Evolutionary conservation across 2,113 vertebrate species (phyloP).

Genomic region (Meleagris gallopavo): DNA sequence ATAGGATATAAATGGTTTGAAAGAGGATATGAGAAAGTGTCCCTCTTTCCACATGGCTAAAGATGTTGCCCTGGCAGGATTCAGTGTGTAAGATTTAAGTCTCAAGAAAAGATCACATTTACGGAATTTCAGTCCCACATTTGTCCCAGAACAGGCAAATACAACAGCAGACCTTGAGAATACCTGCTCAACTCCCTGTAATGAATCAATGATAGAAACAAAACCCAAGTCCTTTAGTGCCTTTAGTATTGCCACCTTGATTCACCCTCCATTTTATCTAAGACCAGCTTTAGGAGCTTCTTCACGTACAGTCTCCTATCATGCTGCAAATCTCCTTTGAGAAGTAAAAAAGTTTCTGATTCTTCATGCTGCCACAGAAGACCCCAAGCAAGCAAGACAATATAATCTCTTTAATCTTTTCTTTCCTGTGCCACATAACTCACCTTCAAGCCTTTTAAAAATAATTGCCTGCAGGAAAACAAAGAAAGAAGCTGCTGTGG

Average conservation of each 20-base stretch:
- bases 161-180: not conserved
- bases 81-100: not conserved
- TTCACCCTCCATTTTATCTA: not conserved
- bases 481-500: accelerated
- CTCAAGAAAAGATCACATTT: not conserved
- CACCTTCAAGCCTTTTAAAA: not conserved
- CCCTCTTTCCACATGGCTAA: not conserved
- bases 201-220: not conserved
- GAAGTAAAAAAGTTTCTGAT: not conserved
- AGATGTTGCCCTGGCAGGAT: not conserved
- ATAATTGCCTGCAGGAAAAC: not conserved
- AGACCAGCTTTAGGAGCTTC: not conserved
- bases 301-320: not conserved
- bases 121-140: not conserved
- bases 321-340: not conserved
- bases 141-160: not conserved
- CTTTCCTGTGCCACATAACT: not conserved
- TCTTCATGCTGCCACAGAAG: not conserved
- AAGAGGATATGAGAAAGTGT: not conserved
- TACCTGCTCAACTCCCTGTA: not conserved
- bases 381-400: not conserved
- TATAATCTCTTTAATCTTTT: accelerated
- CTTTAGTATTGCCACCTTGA: not conserved
- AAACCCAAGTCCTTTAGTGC: not conserved
- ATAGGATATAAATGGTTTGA: not conserved